Conservation (phyloP, 2,113 vertebrate species). For the Pantherophis guttatus region DNA sequence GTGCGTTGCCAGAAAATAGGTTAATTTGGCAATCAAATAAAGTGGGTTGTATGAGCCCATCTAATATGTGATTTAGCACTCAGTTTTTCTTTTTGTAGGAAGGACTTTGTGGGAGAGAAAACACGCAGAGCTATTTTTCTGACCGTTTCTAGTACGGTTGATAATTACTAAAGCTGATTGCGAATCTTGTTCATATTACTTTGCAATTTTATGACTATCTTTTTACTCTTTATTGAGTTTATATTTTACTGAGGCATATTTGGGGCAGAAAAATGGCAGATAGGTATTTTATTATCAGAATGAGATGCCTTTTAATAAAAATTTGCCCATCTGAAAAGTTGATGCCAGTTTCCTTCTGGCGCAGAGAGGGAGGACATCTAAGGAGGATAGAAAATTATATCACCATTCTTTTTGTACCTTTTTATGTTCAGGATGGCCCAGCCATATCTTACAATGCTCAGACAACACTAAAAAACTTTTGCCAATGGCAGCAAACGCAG, state of each 20-base stretch:
- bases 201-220: not conserved
- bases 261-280: not conserved
- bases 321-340: not conserved
- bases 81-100: not conserved
- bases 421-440: constrained; percentile 84
- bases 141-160: not conserved
- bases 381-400: constrained; percentile 19
- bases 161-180: not conserved
- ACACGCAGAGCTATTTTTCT: not conserved
- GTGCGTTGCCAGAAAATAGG: not conserved
- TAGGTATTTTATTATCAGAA: not conserved
- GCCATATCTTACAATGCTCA: constrained; percentile 93
- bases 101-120: not conserved
- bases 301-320: not conserved
- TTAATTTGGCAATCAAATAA: not conserved
- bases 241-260: not conserved
- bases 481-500: constrained; percentile 94
- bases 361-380: not conserved
- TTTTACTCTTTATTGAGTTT: not conserved
- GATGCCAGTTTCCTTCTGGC: not conserved
- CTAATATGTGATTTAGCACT: not conserved
- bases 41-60: not conserved
- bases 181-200: not conserved
- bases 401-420: constrained; percentile 31
- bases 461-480: constrained; percentile 96